Base-by-base conservation (phyloP, 2,113 vertebrate genomes). In the Penelope pileata region DNA sequence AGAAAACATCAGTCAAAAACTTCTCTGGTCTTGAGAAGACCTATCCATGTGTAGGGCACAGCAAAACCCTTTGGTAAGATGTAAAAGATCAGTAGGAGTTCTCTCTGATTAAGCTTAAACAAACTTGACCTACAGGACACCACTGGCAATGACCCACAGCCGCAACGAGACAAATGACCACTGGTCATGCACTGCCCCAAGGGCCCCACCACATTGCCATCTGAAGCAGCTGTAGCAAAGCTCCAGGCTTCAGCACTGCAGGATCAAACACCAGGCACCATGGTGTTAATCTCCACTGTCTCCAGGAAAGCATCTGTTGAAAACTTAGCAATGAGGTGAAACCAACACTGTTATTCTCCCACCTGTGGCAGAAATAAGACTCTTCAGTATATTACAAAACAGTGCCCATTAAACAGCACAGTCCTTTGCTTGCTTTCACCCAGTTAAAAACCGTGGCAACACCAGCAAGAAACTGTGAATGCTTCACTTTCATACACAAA, bases 141-240 rank as follows among this genome's bases (percentile, higher is more conserved):
- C 84, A 82, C 63, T 38, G 29, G 54, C n/a, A 90, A 66, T 59
- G 76, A 51, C 16, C 79, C 92, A 47, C 11, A 73, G 56, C 86
- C 56, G 60, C 30, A 77, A 86, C 83, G 34, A 91, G 88, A 93
- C 40, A 88, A 69, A 78, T 29, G n/a, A 85, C 23, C 9, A 48
- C 40, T 29, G 21, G 58, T 82, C 13, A 72, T 56, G 75, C 60
- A 66, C 10, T 85, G 78, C 53, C 68, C 73, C 1, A 0, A 45
- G n/a, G 73, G 22, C 53, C 22, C 58, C 47, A n/a, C 45, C 60
- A 56, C 0, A 0, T n/a, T 47, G 66, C 12, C 1, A 0, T 16
- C 66, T 89, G 83, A 73, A 85, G 45, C 74, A 95, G 83, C 86
- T 93, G 81, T 83, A 72, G 67, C 54, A 93, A 91, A 93, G 45